Evolutionary conservation across 2,888 invertebrate genomes (phyloP), one percentile per base, ranked within the genome.

Genomic region (Napeogenes sylphis): DNA sequence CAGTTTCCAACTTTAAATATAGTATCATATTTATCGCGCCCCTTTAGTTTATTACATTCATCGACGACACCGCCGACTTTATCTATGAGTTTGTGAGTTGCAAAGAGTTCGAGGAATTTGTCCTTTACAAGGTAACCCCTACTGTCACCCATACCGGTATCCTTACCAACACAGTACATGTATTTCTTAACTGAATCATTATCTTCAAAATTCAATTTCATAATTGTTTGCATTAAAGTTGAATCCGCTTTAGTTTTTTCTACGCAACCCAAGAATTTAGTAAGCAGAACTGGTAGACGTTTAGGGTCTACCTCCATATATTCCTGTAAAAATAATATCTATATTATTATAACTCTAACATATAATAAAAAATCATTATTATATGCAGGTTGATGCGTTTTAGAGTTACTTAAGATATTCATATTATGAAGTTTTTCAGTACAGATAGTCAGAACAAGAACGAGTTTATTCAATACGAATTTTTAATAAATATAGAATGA

Each of bases 51-150:
- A 47, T 79, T 78, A 70, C 85, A 85, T 56, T 76, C 74, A 12
- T 76, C 74, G 4, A 80, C 59, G 12, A 74, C 73, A 38, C 76
- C 71, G 58, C 71, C 72, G 8, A 77, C 71, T 38, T 66, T 58
- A 46, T 78, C 72, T 42, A 69, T 71, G 3, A 71, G 72, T 0
- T 74, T 70, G 38, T 76, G 72, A 10, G 73, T 69, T 0, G 76
- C 76, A n/a, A 84, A 67, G 21, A 80, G 70, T 0, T 71, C 65
- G 46, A 75, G 69, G 14, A 79, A 68, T 14, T 76, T 77, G 0
- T 83, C 82, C 2, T 76, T 78, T 4, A 83, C 77, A 33, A 85
- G 67, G 55, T 77, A 73, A 4, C 83, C 85, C 21, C 73, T 69
- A 3, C 65, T 56, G n/a, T 73, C 68, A 3, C 68, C 64, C 5